These are phyloP conservation scores for Papilio helenus DNA, from an alignment of 1,140 invertebrate genomes.

Conservation along the genomic window DNA sequence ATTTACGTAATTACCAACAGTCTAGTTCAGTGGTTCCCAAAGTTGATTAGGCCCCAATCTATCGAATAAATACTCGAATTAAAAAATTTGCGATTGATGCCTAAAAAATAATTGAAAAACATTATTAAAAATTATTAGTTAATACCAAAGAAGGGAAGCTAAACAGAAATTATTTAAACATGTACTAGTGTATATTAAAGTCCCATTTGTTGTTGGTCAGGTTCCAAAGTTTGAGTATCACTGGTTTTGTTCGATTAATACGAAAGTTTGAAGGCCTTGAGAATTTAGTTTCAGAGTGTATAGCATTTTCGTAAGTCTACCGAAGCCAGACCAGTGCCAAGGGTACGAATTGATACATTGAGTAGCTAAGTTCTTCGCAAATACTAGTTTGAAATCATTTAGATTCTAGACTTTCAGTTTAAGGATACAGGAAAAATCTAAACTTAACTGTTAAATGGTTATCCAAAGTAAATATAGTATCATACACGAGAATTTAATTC, in stretches of 20 bases:
- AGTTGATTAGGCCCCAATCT: not conserved
- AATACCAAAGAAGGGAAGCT: no score
- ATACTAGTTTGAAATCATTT: not conserved
- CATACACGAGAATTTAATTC: not conserved
- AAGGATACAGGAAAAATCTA: no score
- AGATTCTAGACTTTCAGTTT: not conserved
- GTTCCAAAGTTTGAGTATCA: not conserved
- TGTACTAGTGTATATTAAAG: not conserved
- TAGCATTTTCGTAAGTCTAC: slow-evolving; percentile 12
- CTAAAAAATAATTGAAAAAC: no score
- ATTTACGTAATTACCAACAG: slow-evolving; percentile 5
- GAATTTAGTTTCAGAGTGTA: slow-evolving; percentile 19
- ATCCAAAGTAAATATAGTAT: no score
- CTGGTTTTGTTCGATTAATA: not conserved
- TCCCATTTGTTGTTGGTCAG: not conserved
- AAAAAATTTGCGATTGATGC: no score
- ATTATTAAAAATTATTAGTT: no score
- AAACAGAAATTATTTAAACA: no score
- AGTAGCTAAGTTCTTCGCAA: not conserved
- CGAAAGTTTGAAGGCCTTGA: slow-evolving; percentile 25
- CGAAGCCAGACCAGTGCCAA: slow-evolving; percentile 30
- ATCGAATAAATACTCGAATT: no score
- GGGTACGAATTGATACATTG: slow-evolving; percentile 1
- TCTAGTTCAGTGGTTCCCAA: not conserved
- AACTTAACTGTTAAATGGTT: no score